These are phyloP conservation scores for Sminthurinus aureus DNA, from an alignment of 2,888 invertebrate species.

Conservation along the genomic window DNA sequence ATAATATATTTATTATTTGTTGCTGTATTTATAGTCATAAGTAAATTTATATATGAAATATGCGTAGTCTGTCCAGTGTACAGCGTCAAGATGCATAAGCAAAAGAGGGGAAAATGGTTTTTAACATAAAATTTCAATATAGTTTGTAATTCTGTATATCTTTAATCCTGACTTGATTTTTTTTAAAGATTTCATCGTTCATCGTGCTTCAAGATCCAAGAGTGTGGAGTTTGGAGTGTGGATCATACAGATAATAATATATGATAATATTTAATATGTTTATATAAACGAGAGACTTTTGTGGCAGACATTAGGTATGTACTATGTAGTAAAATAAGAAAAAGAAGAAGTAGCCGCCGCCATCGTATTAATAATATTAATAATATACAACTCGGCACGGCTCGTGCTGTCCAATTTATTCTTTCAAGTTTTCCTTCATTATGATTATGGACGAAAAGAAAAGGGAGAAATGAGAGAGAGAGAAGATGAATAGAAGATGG, in stretches of 20 bases:
- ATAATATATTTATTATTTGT: no score
- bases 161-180: neutral
- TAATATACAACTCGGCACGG: neutral
- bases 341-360: no score
- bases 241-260: neutral
- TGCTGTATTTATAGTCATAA: no score
- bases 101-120: no score
- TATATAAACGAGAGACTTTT: neutral
- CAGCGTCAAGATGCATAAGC: no score
- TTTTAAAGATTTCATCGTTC: neutral
- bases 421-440: neutral
- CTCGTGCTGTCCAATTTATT: slow-evolving; percentile 1
- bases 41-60: no score
- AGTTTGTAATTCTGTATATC: neutral
- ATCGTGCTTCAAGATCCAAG: no score
- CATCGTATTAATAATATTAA: no score
- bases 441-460: neutral
- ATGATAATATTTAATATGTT: neutral
- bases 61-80: no score
- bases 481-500: neutral
- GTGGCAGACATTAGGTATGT: neutral
- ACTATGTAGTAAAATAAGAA: neutral
- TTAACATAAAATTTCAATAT: no score
- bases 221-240: no score
- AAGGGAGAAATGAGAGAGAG: neutral